phyloP scores from a whole-genome alignment of 1,140 invertebrate species.

The Drosophila ohnishii region DNA sequence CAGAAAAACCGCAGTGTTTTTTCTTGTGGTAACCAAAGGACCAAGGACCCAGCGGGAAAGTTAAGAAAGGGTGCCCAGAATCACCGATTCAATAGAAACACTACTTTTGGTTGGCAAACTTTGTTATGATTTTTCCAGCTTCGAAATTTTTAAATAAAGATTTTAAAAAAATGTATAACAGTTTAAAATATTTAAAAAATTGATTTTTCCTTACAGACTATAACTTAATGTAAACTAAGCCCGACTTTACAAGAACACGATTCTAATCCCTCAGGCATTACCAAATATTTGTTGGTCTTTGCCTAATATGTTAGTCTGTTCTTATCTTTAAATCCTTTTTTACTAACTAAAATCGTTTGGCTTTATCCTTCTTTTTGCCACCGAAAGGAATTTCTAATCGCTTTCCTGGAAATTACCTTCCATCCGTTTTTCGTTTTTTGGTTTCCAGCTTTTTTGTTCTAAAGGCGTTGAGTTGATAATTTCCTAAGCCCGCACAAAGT shows the following conservation, averaged over 20 bases:
- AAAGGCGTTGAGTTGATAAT: constrained; percentile 70
- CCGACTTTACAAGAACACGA: too few relatives aligned
- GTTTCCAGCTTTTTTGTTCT: constrained; percentile 28
- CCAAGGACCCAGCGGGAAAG: neutral
- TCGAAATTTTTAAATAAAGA: neutral
- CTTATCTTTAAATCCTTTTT: constrained; percentile 55
- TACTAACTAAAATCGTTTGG: constrained; percentile 11
- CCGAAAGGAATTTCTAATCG: constrained; percentile 61
- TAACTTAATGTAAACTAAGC: too few relatives aligned
- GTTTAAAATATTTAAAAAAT: neutral
- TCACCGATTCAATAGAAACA: constrained; percentile 1
- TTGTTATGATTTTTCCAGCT: neutral
- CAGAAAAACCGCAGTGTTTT: constrained; percentile 30
- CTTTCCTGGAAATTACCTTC: constrained; percentile 67
- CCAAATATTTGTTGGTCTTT: neutral
- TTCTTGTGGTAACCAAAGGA: constrained; percentile 20
- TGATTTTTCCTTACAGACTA: neutral
- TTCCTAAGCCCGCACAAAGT: constrained; percentile 60
- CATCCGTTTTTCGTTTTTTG: constrained; percentile 41
- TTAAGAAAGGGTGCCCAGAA: neutral
- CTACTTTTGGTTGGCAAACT: neutral
- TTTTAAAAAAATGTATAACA: too few relatives aligned
- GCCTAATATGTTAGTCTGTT: constrained; percentile 45
- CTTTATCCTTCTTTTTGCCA: constrained; percentile 28
- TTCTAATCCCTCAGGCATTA: constrained; percentile 3